Conservation (phyloP, 2,888 invertebrate genomes). For the Darwinula stevensoni region DNA sequence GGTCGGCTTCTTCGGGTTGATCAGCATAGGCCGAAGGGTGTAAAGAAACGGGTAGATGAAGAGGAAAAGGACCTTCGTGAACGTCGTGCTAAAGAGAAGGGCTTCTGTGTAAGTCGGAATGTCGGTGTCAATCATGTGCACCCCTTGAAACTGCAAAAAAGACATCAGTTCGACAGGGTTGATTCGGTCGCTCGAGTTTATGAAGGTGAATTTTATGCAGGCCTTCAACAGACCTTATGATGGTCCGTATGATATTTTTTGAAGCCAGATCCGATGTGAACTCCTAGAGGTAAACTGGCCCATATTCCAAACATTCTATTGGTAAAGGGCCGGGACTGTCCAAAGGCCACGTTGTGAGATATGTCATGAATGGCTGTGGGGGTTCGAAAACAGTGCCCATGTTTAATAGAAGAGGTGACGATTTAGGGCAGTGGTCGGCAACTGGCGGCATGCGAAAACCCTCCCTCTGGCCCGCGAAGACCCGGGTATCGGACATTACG, state of each 20-base stretch:
- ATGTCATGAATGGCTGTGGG: conserved; percentile 95
- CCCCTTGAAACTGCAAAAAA: conserved; percentile 55
- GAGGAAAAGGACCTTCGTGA: conserved; percentile 77
- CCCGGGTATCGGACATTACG: too few species aligned
- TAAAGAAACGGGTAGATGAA: conserved; percentile 85
- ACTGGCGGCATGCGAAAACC: too few species aligned
- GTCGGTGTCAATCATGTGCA: conserved; percentile 76
- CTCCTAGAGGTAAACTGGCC: conserved; percentile 78
- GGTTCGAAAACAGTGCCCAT: too few species aligned
- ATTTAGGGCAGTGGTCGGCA: too few species aligned
- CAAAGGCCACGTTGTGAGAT: conserved; percentile 86
- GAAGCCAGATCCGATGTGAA: conserved; percentile 85
- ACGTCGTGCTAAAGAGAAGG: conserved; percentile 59
- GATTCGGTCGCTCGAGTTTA: too few species aligned
- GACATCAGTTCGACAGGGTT: too few species aligned
- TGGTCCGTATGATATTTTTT: conserved; percentile 85
- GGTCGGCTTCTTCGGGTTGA: conserved; percentile 56
- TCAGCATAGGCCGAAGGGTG: conserved; percentile 57
- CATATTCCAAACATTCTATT: conserved; percentile 76
- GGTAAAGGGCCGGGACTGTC: conserved; percentile 55
- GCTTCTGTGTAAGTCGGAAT: conserved; percentile 79
- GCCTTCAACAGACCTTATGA: conserved; percentile 42
- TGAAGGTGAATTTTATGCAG: too few species aligned
- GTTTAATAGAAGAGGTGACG: too few species aligned
- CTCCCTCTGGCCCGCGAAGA: too few species aligned